These are phyloP conservation scores for Platycheirus rosarum DNA, from an alignment of 2,888 invertebrate genomes.

Conservation along the genomic window DNA sequence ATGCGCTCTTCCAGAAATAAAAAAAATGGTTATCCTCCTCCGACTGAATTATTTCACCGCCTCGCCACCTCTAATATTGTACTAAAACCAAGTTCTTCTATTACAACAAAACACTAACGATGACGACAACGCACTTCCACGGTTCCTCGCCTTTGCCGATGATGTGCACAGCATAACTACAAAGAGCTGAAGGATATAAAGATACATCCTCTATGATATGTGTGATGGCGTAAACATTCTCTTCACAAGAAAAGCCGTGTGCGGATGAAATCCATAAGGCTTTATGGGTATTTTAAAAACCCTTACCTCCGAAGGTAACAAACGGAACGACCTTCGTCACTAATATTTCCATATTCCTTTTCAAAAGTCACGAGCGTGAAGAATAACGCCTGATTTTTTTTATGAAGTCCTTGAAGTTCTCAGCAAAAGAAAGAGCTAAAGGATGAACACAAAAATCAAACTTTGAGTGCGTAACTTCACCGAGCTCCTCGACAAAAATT, in stretches of 20 bases:
- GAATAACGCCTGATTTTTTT: background rate
- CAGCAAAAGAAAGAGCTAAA: background rate
- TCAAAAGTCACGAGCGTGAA: constrained; percentile 18
- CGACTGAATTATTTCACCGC: constrained; percentile 44
- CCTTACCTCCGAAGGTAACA: background rate
- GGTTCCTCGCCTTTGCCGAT: constrained; percentile 41
- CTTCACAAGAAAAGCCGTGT: constrained; percentile 34
- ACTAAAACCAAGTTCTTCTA: constrained; percentile 36
- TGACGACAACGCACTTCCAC: too few relatives aligned
- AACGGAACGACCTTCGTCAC: constrained; percentile 7
- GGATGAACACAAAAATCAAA: constrained; percentile 5
- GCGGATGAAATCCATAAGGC: constrained; percentile 40
- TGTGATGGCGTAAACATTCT: constrained; percentile 41
- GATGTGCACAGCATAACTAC: constrained; percentile 47
- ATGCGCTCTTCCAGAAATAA: constrained; percentile 23
- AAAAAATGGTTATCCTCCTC: constrained; percentile 31
- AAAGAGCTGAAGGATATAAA: constrained; percentile 26
- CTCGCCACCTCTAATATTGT: constrained; percentile 51
- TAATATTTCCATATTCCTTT: constrained; percentile 42
- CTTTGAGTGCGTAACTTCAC: constrained; percentile 9
- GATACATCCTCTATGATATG: constrained; percentile 44
- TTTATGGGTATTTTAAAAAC: constrained; percentile 42
- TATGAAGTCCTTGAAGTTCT: constrained; percentile 20
- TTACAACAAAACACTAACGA: constrained; percentile 37
- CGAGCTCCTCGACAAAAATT: constrained; percentile 7